Evolutionary conservation across 2,113 vertebrate genomes (phyloP).

Genomic region (Tragulus kanchil): DNA sequence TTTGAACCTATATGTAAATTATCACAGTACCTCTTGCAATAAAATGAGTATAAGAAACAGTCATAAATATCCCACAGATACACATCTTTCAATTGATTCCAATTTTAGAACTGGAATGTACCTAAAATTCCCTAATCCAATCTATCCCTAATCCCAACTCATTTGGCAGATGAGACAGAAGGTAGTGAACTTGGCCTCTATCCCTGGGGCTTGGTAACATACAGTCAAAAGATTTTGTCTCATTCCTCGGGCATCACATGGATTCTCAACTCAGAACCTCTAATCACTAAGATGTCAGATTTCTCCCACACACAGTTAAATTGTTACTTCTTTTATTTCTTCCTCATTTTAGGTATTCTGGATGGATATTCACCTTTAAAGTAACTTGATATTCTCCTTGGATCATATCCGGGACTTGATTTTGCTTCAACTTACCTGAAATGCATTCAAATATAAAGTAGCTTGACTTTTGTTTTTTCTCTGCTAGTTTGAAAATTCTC

Average conservation of each 20-base stretch:
- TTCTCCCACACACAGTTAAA: constrained; percentile 3
- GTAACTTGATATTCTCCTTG: constrained; percentile 13
- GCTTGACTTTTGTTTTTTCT: constrained; percentile 1
- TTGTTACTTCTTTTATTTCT: constrained; percentile 5
- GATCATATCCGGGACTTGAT: constrained; percentile 47
- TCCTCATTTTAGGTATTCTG: constrained; percentile 59
- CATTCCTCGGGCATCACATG: neutral
- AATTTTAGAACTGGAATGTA: neutral
- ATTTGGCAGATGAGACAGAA: neutral
- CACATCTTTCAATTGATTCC: neutral
- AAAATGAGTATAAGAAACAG: neutral
- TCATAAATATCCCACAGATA: neutral
- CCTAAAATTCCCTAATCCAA: neutral
- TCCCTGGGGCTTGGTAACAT: neutral
- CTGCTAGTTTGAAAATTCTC: constrained; percentile 58
- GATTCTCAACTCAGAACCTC: neutral
- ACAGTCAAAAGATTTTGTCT: neutral
- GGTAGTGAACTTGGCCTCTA: neutral
- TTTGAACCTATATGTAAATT: neutral
- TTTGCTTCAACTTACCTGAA: constrained; percentile 63
- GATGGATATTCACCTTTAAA: constrained; percentile 62
- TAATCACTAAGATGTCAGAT: neutral
- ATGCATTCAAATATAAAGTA: constrained; percentile 31
- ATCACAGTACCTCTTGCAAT: neutral
- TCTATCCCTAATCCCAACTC: neutral